Conservation (phyloP, 2,888 invertebrate genomes). For the Eristalis intricaria region DNA sequence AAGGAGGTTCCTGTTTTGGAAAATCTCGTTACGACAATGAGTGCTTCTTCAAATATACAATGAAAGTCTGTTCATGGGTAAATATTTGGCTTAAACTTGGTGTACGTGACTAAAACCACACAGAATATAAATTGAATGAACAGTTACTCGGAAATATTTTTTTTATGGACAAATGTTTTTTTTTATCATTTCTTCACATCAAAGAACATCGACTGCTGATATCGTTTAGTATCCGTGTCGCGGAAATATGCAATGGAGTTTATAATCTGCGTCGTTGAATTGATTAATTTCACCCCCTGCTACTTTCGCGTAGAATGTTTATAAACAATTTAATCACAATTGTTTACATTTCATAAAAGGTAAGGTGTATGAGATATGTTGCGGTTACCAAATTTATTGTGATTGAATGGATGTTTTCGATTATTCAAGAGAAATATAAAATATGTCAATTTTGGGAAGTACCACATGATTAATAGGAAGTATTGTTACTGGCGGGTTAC, state of each 20-base stretch:
- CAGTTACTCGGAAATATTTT: neutral
- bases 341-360: too few relatives aligned
- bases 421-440: too few relatives aligned
- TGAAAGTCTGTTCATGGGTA: neutral
- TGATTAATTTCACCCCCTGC: neutral
- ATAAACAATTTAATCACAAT: too few relatives aligned
- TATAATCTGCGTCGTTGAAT: neutral
- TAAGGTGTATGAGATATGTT: too few relatives aligned
- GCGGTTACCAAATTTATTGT: too few relatives aligned
- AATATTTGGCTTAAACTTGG: neutral
- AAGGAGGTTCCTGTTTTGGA: neutral
- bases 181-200: neutral
- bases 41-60: neutral
- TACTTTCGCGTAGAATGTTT: neutral
- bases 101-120: constrained; percentile 6
- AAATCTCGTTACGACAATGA: neutral
- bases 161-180: constrained; percentile 25
- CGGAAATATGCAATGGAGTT: neutral
- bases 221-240: neutral
- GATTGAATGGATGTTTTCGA: too few relatives aligned
- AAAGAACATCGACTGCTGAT: neutral
- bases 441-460: too few relatives aligned
- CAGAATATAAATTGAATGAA: neutral
- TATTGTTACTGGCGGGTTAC: too few relatives aligned
- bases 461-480: too few relatives aligned